Evolutionary conservation across 2,888 invertebrate species (phyloP), one percentile per base, ranked within the genome.

Genomic region (Lepidocyrtinus sp.): DNA sequence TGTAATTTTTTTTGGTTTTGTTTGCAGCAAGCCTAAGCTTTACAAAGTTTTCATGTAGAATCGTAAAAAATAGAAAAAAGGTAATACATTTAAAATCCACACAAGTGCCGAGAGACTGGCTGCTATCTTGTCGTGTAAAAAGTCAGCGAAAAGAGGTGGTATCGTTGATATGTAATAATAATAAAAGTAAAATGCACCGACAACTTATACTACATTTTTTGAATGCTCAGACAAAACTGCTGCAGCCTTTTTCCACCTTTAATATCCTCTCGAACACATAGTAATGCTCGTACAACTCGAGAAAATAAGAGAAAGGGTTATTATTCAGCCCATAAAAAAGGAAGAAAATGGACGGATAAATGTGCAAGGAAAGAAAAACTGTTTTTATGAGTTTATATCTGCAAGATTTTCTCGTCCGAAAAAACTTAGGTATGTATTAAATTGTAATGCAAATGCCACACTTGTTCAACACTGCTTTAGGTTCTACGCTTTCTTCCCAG

Each of bases 341-440:
- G 26, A 24, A 36, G 63, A 68, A 78, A 78, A 78, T 78, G 78
- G 78, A 50, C 73, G 63, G 50, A 63, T 78, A 78, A 78, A 72
- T 73, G 72, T 72, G 46, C 77, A 59, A 50, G 27, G 21, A 64
- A 17, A 59, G 22, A 50, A 17, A 50, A 50, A 17, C 50, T 50
- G 50, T 2, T 50, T 50, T 50, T 50, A 50, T 50, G 50, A 59
- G 59, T 59, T 59, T 59, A 21, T 19, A 59, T 50, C 50, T 50
- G 59, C 12, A 7, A n/a, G 22, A 21, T 59, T 59, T 21, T 22
- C 59, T 7, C 9, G 19, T 27, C 61, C 12, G 19, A n/a, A 27
- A 36, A 65, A 27, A 61, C 22, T 22, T 45, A n/a, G 25, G 61
- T 62, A 61, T 27, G 61, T n/a, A n/a, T n/a, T n/a, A 59, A 59